Percentiles rank a stretch among this genome's conserved stretches.
phyloP scores from a whole-genome alignment of 92 coral and sea anemone genomes.

The Actinostola sp. region DNA sequence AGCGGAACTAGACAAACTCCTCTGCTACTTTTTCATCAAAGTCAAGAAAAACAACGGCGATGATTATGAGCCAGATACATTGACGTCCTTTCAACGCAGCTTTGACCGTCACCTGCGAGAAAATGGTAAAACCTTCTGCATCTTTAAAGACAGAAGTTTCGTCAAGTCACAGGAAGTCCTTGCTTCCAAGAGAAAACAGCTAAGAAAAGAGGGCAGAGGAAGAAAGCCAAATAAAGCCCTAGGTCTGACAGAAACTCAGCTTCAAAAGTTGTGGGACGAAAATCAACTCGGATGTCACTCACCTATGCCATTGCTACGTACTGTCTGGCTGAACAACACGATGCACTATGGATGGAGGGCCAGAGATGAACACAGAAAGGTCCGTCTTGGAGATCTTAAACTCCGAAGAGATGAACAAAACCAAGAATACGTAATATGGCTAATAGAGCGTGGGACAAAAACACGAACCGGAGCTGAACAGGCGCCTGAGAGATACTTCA shows the following conservation, averaged over 20 bases:
- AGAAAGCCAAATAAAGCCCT: slow-evolving; percentile 14
- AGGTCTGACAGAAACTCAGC: background rate
- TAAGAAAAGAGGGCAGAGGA: background rate
- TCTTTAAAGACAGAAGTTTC: background rate
- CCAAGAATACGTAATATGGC: background rate
- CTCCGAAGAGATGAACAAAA: background rate
- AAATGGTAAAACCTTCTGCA: background rate
- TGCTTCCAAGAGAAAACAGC: slow-evolving; percentile 14
- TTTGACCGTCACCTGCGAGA: slow-evolving; percentile 27
- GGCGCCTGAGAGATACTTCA: background rate
- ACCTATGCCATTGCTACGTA: too few species aligned
- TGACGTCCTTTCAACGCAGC: slow-evolving; percentile 11
- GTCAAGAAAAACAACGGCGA: background rate
- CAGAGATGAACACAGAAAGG: background rate
- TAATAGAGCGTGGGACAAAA: background rate
- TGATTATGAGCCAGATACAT: slow-evolving; percentile 27
- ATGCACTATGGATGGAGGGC: background rate
- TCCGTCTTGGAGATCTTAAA: background rate
- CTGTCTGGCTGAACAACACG: too few species aligned
- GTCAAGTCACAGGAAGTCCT: slow-evolving; percentile 1
- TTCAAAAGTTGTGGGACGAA: slow-evolving; percentile 27
- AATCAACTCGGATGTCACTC: too few species aligned
- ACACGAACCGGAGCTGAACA: background rate
- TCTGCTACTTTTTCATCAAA: slow-evolving; percentile 13
- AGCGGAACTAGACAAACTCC: background rate